Percentiles rank a stretch among this genome's conserved stretches.
Evolutionary conservation across 2,888 invertebrate genomes (phyloP).

Genomic region (Alcis repandata): DNA sequence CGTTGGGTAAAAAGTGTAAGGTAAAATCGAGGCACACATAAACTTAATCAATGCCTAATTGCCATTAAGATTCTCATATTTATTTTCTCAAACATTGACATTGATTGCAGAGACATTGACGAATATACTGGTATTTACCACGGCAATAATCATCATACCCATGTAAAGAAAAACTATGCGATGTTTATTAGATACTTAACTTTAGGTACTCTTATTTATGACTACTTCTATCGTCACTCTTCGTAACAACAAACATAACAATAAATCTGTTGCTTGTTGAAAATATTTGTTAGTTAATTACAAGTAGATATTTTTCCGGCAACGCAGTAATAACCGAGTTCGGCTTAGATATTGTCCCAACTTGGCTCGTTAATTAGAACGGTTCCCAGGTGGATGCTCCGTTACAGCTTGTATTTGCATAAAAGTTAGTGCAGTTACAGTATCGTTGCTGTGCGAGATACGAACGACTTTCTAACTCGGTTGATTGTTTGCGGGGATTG

Average conservation of each 20-base stretch:
- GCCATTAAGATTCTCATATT: no score
- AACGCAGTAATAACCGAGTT: constrained; percentile 59
- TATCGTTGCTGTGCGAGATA: constrained; percentile 50
- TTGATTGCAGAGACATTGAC: no score
- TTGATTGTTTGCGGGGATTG: constrained; percentile 8
- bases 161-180: no score
- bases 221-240: no score
- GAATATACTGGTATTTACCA: no score
- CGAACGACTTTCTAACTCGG: constrained; percentile 34
- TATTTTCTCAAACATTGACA: no score
- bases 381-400: constrained; percentile 72
- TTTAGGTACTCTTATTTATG: no score
- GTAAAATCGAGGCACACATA: no score
- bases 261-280: not conserved
- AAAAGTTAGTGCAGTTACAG: constrained; percentile 69
- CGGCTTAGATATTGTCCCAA: constrained; percentile 65
- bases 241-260: not conserved
- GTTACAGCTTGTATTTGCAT: constrained; percentile 65
- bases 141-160: no score
- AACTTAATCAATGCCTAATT: no score
- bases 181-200: no score
- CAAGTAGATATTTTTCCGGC: constrained; percentile 35
- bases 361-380: constrained; percentile 76
- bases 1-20: no score
- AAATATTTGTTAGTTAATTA: constrained; percentile 14